phyloP scores from a whole-genome alignment of 2,113 vertebrate species.

The Myocastor coypus region DNA sequence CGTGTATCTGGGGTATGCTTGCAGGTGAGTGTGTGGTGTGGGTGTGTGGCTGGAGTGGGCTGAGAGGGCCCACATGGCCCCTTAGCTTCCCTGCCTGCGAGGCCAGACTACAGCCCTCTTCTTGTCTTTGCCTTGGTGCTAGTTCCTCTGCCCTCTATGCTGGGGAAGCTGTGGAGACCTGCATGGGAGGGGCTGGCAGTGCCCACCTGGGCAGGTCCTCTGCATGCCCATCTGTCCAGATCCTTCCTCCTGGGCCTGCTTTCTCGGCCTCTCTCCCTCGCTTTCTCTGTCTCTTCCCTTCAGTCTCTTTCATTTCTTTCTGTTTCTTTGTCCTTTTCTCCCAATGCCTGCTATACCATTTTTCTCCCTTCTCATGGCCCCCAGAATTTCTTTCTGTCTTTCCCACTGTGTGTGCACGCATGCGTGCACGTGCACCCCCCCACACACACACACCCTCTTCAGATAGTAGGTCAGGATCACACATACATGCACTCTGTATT shows the following conservation, averaged over 20 bases:
- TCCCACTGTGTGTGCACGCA: neutral
- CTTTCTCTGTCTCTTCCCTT: neutral
- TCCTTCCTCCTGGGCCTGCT: neutral
- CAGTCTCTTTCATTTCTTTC: neutral
- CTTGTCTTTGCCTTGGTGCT: neutral
- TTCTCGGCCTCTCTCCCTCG: neutral
- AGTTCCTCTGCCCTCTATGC: neutral
- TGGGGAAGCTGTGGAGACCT: neutral
- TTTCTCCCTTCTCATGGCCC: neutral
- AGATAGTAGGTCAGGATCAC: neutral
- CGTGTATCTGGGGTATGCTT: neutral
- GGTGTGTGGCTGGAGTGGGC: neutral
- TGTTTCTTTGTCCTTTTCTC: neutral
- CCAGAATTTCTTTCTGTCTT: neutral
- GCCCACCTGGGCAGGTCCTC: neutral
- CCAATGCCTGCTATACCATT: neutral
- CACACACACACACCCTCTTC: neutral
- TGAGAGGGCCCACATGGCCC: neutral
- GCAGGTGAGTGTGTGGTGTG: neutral
- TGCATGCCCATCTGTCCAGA: neutral
- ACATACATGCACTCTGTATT: neutral
- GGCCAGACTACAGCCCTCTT: neutral
- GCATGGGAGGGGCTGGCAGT: neutral
- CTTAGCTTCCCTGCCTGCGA: neutral
- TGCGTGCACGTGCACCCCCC: neutral